Evolutionary conservation across 2,797 vertebrate genomes (phyloP).

Genomic region (Poecilia velifera): DNA sequence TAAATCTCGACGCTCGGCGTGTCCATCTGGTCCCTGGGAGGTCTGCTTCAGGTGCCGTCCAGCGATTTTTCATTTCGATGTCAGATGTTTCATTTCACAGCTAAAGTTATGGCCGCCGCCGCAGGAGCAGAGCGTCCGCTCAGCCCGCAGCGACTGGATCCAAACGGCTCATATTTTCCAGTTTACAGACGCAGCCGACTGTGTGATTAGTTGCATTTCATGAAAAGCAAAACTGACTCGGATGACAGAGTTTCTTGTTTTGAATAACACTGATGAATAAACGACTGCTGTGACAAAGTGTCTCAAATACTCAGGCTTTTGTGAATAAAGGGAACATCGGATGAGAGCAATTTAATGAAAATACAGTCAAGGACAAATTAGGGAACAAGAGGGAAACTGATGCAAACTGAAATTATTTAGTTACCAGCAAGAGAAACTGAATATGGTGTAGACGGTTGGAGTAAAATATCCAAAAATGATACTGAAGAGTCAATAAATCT

Average conservation of each 20-base stretch:
- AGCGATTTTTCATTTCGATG: constrained; percentile 52
- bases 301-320: background rate
- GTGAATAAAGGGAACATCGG: background rate
- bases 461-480: background rate
- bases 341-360: constrained; percentile 3
- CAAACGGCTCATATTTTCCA: constrained; percentile 34
- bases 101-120: constrained; percentile 14
- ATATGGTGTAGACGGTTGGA: no score
- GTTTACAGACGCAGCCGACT: constrained; percentile 48
- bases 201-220: constrained; percentile 45
- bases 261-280: constrained; percentile 44
- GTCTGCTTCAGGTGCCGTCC: constrained; percentile 40
- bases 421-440: background rate
- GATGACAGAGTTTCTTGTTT: constrained; percentile 27
- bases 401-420: background rate
- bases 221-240: constrained; percentile 34
- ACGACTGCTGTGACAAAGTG: constrained; percentile 13
- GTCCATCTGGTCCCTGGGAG: constrained; percentile 58
- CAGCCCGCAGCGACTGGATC: background rate
- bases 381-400: background rate
- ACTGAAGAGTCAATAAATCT: no score
- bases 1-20: constrained; percentile 49
- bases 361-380: background rate
- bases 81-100: constrained; percentile 26
- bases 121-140: constrained; percentile 18